Evolutionary conservation across 2,888 invertebrate genomes (phyloP).

Genomic region (Noctua janthe): DNA sequence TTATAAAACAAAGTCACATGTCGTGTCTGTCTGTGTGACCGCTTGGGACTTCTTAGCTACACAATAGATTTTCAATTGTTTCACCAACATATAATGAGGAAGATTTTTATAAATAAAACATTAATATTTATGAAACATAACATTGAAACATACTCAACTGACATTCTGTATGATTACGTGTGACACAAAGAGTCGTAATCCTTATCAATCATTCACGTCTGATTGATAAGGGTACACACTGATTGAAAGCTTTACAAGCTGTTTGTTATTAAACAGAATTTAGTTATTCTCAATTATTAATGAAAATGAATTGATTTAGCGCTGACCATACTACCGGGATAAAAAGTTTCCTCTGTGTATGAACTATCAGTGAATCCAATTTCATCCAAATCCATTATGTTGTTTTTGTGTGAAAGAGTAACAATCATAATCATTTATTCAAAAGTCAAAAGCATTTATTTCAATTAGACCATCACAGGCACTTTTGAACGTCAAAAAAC

Average conservation of each 20-base stretch:
- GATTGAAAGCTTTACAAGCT: slow-evolving; percentile 23
- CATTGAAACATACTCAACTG: not conserved
- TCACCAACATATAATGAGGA: not conserved
- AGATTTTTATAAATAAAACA: not conserved
- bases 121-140: not conserved
- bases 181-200: slow-evolving; percentile 1
- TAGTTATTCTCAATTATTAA: slow-evolving; percentile 2
- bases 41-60: not conserved
- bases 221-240: slow-evolving; percentile 31
- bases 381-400: no score
- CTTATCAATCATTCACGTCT: slow-evolving; percentile 28
- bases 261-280: not conserved
- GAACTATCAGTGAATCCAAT: no score
- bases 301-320: not conserved
- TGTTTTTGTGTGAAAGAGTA: no score
- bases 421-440: no score
- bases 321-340: not conserved
- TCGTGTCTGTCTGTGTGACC: not conserved
- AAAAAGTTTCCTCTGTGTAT: no score
- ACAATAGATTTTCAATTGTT: not conserved
- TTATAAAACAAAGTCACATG: not conserved
- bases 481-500: no score
- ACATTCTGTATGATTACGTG: not conserved
- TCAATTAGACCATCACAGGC: no score
- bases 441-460: no score